These are phyloP conservation scores for Phataginus tetradactyla DNA, from an alignment of 2,797 vertebrate species.

Conservation along the genomic window DNA sequence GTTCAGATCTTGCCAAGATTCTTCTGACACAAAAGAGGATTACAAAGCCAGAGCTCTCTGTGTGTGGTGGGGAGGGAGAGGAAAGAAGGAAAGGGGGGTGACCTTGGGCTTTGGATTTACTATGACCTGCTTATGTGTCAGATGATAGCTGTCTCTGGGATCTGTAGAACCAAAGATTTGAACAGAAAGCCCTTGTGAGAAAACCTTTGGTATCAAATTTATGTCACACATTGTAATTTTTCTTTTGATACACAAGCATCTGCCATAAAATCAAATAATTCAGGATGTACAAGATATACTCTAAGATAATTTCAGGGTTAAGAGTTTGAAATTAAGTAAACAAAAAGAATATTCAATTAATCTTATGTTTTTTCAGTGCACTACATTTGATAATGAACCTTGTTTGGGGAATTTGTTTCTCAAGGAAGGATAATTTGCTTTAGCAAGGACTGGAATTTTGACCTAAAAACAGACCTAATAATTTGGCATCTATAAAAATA, in stretches of 20 bases:
- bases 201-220: background rate
- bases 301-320: background rate
- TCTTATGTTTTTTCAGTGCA: background rate
- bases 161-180: slow-evolving; percentile 3
- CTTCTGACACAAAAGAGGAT: slow-evolving; percentile 59
- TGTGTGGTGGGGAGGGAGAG: background rate
- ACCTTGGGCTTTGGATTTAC: slow-evolving; percentile 60
- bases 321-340: slow-evolving; percentile 66
- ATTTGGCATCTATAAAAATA: slow-evolving; percentile 49
- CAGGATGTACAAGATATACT: too few species aligned
- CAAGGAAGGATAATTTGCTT: slow-evolving; percentile 66
- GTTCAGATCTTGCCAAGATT: slow-evolving; percentile 1
- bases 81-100: background rate
- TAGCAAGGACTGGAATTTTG: slow-evolving; percentile 48
- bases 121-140: background rate
- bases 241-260: background rate
- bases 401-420: background rate
- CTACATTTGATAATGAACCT: slow-evolving; percentile 55
- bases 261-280: background rate
- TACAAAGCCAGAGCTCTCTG: background rate
- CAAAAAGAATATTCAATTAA: slow-evolving; percentile 26
- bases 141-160: background rate
- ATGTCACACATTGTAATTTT: background rate
- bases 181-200: background rate
- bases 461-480: slow-evolving; percentile 61